Evolutionary conservation across 1,140 invertebrate species (phyloP).

Genomic region (Temnothorax longispinosus): DNA sequence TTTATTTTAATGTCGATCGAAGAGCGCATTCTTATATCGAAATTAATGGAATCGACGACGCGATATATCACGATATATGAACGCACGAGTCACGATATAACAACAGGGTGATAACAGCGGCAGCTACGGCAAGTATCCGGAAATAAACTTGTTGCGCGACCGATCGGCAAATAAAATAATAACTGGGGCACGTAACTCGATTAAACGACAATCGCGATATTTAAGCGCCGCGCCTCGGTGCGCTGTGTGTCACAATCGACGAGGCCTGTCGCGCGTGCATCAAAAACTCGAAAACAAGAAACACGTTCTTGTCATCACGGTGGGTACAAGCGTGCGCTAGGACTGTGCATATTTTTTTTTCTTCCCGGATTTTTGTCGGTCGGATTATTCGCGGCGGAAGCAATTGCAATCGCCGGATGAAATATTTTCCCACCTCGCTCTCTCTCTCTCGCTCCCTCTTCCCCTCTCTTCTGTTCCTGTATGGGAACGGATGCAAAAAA

Average conservation of each 20-base stretch:
- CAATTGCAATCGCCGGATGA: slow-evolving; percentile 49
- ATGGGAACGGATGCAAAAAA: slow-evolving; percentile 16
- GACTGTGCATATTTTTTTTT: slow-evolving; percentile 15
- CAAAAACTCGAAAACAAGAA: slow-evolving; percentile 51
- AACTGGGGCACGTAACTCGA: slow-evolving; percentile 49
- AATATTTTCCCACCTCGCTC: slow-evolving; percentile 22
- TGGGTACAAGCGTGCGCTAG: neutral
- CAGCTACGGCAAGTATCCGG: slow-evolving; percentile 32
- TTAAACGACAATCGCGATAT: slow-evolving; percentile 57
- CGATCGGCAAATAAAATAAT: slow-evolving; percentile 55
- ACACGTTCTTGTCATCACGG: neutral
- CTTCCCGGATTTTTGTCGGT: slow-evolving; percentile 12
- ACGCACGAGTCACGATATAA: slow-evolving; percentile 27
- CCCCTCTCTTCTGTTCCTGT: neutral
- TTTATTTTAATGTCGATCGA: neutral
- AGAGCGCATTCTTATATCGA: slow-evolving; percentile 3
- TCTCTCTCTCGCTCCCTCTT: neutral
- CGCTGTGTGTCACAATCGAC: slow-evolving; percentile 36
- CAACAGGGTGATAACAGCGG: neutral
- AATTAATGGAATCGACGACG: slow-evolving; percentile 39
- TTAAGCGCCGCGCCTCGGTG: neutral
- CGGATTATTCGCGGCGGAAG: slow-evolving; percentile 47
- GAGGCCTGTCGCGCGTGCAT: slow-evolving; percentile 8
- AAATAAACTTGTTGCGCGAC: slow-evolving; percentile 58
- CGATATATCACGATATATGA: slow-evolving; percentile 44